These are phyloP conservation scores for Eulemur albifrons DNA, from an alignment of 2,797 vertebrate species.

Conservation along the genomic window DNA sequence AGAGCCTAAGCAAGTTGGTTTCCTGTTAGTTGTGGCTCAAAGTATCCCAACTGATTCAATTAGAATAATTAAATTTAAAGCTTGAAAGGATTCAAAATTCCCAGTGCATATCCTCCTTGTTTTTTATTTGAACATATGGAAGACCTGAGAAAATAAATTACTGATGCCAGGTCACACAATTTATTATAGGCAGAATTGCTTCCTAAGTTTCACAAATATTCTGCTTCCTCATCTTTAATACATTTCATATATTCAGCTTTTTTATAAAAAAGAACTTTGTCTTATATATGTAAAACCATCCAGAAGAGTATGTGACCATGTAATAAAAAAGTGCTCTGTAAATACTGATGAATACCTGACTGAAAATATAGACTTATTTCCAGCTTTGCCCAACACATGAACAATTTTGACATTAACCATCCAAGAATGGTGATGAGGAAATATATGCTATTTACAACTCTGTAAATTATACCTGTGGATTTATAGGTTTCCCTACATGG, in stretches of 20 bases:
- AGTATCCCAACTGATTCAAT: background rate
- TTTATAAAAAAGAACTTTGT: background rate
- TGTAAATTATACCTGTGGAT: background rate
- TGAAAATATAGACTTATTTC: background rate
- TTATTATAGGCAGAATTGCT: background rate
- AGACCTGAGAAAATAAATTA: background rate
- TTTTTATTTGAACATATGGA: background rate
- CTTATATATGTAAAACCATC: background rate
- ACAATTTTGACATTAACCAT: background rate
- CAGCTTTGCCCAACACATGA: background rate
- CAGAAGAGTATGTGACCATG: background rate
- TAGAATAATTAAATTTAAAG: background rate
- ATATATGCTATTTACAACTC: background rate
- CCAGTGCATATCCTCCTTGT: background rate
- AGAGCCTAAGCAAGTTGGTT: background rate
- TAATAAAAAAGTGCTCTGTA: background rate
- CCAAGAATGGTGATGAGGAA: background rate
- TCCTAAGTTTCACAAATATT: background rate
- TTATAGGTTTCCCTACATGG: background rate
- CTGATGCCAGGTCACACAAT: background rate
- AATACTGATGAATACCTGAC: background rate
- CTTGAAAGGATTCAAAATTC: background rate
- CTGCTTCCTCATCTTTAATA: background rate
- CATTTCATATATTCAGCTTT: background rate
- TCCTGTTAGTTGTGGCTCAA: background rate